A percentile compares a stretch with the other conserved stretches of the same genome.
These are phyloP conservation scores for Penaeus indicus DNA, from an alignment of 1,140 invertebrate genomes.

Conservation along the genomic window DNA sequence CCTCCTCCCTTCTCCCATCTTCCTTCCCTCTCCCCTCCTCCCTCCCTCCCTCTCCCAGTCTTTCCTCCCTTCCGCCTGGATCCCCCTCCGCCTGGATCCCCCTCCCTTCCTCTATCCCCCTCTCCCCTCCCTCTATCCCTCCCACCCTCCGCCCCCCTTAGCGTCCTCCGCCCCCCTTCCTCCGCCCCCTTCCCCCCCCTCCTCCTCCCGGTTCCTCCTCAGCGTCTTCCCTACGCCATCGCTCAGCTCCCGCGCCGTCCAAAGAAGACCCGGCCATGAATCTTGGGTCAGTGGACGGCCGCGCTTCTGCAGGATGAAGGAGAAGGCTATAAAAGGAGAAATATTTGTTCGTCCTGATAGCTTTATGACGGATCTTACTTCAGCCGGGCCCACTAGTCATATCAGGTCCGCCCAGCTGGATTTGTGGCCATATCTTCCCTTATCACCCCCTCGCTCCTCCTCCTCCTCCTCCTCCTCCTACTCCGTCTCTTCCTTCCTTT, in stretches of 20 bases:
- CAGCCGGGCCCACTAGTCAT: conserved; percentile 60
- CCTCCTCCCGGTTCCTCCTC: not conserved
- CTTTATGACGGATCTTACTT: conserved; percentile 64
- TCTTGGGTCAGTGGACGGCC: conserved; percentile 62
- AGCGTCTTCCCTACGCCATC: not conserved
- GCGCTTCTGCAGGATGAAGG: conserved; percentile 59
- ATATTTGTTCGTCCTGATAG: conserved; percentile 63
- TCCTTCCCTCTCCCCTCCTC: not conserved
- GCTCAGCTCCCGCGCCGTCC: not conserved
- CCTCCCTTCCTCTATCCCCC: too few relatives aligned
- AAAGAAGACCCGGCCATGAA: conserved; percentile 59
- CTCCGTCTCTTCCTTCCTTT: not conserved
- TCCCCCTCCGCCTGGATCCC: too few relatives aligned
- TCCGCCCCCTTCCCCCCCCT: not conserved
- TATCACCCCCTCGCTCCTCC: conserved; percentile 29
- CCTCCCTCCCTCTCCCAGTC: not conserved
- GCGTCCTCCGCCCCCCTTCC: not conserved
- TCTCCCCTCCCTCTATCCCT: too few relatives aligned
- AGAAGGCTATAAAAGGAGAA: conserved; percentile 64
- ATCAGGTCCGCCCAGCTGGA: conserved; percentile 56
- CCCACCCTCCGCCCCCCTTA: not conserved
- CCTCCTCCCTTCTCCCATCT: not conserved
- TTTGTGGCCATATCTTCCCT: conserved; percentile 62
- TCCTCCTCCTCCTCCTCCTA: not conserved
- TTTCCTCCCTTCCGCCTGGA: too few relatives aligned